phyloP scores from a whole-genome alignment of 2,113 vertebrate genomes.

The Clarias macrocephalus region DNA sequence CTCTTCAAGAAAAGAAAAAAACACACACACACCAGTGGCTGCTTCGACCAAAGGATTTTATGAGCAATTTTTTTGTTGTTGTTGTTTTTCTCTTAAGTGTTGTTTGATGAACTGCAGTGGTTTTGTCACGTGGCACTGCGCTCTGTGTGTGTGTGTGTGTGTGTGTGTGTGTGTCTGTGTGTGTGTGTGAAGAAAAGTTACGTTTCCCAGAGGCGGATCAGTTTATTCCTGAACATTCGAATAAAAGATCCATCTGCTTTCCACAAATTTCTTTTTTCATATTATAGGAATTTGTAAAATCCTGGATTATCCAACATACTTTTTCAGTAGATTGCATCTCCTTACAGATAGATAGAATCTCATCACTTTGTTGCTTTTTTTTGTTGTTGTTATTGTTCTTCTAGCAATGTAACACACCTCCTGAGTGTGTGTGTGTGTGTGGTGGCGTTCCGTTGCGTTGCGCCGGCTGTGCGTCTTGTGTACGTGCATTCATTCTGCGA shows the following conservation, averaged over 20 bases:
- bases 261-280: neutral
- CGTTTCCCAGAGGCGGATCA: neutral
- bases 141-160: too few species aligned
- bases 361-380: neutral
- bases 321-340: neutral
- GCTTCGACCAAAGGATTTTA: slow-evolving; percentile 10
- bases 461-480: slow-evolving; percentile 13
- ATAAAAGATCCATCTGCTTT: too few species aligned
- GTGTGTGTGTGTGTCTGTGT: too few species aligned
- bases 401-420: slow-evolving; percentile 40
- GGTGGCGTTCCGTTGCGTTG: neutral
- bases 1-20: neutral
- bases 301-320: neutral
- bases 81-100: neutral
- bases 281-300: neutral
- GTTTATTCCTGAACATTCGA: neutral
- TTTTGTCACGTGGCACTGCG: slow-evolving; percentile 12
- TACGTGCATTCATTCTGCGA: slow-evolving; percentile 10
- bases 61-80: neutral
- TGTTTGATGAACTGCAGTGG: slow-evolving; percentile 47
- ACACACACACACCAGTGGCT: neutral
- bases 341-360: neutral
- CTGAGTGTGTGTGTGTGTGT: slow-evolving; percentile 1
- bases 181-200: neutral
- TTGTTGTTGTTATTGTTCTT: slow-evolving; percentile 12